Base-by-base conservation (phyloP, 2,797 vertebrate genomes). In the Vireo griseus region DNA sequence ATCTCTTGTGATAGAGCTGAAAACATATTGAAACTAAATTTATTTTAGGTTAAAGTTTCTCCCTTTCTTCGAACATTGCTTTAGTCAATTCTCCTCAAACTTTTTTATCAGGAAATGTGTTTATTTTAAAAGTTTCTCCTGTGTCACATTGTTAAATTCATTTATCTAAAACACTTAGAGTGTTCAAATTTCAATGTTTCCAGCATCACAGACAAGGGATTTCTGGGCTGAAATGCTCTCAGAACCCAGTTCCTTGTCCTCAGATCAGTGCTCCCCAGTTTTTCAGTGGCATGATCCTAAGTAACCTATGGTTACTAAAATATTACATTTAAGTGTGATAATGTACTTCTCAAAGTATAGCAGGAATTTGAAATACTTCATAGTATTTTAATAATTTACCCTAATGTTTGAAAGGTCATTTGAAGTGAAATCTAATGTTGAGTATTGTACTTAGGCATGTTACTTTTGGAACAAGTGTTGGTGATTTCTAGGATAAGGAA, bases 391-490 rank as follows among this genome's bases (percentile, higher is more conserved):
- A 13, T 77, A 69, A 74, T 9, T 86, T 80, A 35, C 10, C 4
- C 4, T 77, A 37, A 47, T 51, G 28, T 45, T 71, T 84, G 33
- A 77, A 80, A 33, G 19, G 35, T 61, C 26, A 8, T 67, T 71
- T 80, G 48, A 77, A 63, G 14, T 74, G 18, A 79, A 79, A 76
- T 72, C 31, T 44, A 4, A 59, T 13, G 33, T 18, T 72, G 50
- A 51, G 5, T 75, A 15, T 80, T 0, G 0, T 80, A n/a, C 40
- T 66, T 51, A 11, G 19, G 7, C 18, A 13, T 39, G 7, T 81
- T 81, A 45, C n/a, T 87, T 91, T 72, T 78, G 22, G 66, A 74
- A 61, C 8, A 65, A 61, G 17, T n/a, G 11, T 69, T 86, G 39
- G 21, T 85, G 42, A 50, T 77, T 91, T 83, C n/a, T 69, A 25